Evolutionary conservation across 1,140 invertebrate genomes (phyloP).

Genomic region (Eupeodes corollae): DNA sequence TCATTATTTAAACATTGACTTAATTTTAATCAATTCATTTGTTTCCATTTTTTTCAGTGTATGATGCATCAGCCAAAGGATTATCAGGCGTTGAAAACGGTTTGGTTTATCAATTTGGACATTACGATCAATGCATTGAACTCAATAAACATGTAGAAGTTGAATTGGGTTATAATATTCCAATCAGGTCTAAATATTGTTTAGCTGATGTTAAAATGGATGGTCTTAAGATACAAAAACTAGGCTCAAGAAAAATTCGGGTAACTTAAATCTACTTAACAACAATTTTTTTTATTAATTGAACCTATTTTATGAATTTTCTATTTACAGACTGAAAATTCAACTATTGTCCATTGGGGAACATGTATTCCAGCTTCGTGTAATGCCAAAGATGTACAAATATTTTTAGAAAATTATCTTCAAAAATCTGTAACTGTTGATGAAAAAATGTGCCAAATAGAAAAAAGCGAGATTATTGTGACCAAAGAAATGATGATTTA

Average conservation of each 20-base stretch:
- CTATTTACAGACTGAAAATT: conserved; percentile 27
- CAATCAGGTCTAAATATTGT: conserved; percentile 49
- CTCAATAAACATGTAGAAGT: conserved; percentile 15
- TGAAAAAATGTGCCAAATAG: conserved; percentile 36
- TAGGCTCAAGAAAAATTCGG: conserved; percentile 1
- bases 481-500: conserved; percentile 38
- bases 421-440: conserved; percentile 21
- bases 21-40: not conserved
- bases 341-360: conserved; percentile 47
- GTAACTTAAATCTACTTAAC: not conserved
- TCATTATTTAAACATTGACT: too few species aligned
- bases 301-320: conserved; percentile 7
- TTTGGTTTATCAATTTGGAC: conserved; percentile 51
- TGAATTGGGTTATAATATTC: not conserved
- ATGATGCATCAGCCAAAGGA: conserved; percentile 52
- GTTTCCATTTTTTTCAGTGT: conserved; percentile 42
- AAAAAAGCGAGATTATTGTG: conserved; percentile 37
- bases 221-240: conserved; percentile 13
- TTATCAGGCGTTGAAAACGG: conserved; percentile 49
- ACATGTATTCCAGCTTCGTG: conserved; percentile 51
- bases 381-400: conserved; percentile 39
- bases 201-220: conserved; percentile 41
- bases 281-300: conserved; percentile 3
- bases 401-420: conserved; percentile 42
- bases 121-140: conserved; percentile 54